Evolutionary conservation across 1,140 invertebrate genomes (phyloP).

Genomic region (Pogonus chalceus): DNA sequence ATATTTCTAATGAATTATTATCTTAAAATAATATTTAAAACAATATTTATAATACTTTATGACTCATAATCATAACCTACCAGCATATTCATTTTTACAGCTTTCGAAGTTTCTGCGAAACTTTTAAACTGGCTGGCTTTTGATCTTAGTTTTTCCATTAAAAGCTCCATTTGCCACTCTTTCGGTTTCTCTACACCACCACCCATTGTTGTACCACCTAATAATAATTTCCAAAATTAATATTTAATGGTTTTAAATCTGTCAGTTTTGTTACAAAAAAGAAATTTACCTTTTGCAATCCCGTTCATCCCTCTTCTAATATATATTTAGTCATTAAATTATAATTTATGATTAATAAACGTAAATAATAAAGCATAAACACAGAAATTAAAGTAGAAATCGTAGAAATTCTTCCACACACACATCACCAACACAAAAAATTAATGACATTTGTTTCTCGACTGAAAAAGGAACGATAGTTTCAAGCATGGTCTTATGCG

Average conservation of each 20-base stretch:
- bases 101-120: conserved; percentile 75
- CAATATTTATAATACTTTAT: no score
- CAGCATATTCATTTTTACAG: conserved; percentile 68
- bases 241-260: no score
- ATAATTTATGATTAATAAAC: not conserved
- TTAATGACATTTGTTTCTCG: not conserved
- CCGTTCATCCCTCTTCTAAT: not conserved
- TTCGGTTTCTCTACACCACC: conserved; percentile 46
- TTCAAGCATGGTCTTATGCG: not conserved
- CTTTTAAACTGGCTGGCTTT: conserved; percentile 63
- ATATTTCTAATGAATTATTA: no score
- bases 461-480: not conserved
- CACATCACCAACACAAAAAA: not conserved
- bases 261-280: no score
- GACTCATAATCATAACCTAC: conserved; percentile 56
- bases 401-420: not conserved
- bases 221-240: not conserved
- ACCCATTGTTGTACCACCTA: not conserved
- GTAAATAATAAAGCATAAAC: not conserved
- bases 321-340: not conserved
- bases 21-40: no score
- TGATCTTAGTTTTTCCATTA: conserved; percentile 81
- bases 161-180: conserved; percentile 65
- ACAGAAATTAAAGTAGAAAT: not conserved
- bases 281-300: not conserved